Conservation (phyloP, 2,113 vertebrate genomes). For the Vidua macroura region DNA sequence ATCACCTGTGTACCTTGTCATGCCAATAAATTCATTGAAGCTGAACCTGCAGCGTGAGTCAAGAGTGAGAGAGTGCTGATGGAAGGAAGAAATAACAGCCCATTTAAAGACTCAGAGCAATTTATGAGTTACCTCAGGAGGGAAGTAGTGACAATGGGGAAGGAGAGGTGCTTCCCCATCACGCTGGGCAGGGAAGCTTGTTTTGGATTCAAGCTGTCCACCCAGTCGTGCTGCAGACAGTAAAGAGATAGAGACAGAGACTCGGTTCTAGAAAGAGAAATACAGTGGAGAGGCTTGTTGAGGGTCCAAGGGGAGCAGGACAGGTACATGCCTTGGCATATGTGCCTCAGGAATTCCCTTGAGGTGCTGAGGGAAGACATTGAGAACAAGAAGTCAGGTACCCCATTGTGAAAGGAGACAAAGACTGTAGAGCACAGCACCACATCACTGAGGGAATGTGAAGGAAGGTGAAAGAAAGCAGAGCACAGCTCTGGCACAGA, state of each 20-base stretch:
- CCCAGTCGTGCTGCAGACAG: fast-evolving
- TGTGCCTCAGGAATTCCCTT: neutral
- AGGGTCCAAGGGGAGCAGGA: neutral
- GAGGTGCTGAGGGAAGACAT: neutral
- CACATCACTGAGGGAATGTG: fast-evolving
- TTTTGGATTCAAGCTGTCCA: neutral
- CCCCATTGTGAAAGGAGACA: neutral
- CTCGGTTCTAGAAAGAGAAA: neutral
- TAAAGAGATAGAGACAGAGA: neutral
- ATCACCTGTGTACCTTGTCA: slow-evolving; percentile 51
- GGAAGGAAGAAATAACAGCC: slow-evolving; percentile 41
- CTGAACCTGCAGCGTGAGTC: neutral
- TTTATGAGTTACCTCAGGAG: slow-evolving; percentile 16
- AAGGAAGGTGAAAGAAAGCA: neutral
- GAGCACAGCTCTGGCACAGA: neutral
- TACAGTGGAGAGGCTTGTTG: fast-evolving
- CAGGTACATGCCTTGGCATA: neutral
- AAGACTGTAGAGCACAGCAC: neutral
- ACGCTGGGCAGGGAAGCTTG: neutral
- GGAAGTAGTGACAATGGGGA: neutral
- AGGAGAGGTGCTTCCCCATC: neutral
- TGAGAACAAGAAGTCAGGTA: neutral
- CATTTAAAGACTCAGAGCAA: slow-evolving; percentile 46
- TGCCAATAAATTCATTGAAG: slow-evolving; percentile 49
- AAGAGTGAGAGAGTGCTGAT: slow-evolving; percentile 23